Conservation (phyloP, 2,113 vertebrate genomes). For the Tylochromis polylepis region DNA sequence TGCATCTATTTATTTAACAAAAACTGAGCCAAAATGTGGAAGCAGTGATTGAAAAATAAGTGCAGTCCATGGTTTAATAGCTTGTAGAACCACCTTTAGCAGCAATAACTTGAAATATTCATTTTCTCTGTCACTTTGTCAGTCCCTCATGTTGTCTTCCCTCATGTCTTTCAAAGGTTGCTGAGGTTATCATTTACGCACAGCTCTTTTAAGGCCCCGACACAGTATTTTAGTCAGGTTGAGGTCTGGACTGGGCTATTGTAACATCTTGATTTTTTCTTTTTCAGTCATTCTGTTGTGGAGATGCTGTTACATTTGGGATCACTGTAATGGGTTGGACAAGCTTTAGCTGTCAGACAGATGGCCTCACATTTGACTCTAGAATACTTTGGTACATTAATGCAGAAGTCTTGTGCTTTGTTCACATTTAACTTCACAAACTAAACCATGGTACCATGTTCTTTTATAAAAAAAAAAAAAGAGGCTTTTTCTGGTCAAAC, state of each 20-base stretch:
- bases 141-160: neutral
- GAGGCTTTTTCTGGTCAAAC: too few relatives aligned
- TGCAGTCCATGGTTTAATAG: neutral
- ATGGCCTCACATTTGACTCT: neutral
- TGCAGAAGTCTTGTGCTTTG: neutral
- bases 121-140: neutral
- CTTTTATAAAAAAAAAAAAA: too few relatives aligned
- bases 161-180: neutral
- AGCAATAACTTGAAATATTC: neutral
- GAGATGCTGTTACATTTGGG: neutral
- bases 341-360: neutral
- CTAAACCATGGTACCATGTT: neutral
- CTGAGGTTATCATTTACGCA: neutral
- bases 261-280: neutral
- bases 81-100: neutral
- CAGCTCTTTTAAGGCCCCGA: neutral
- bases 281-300: neutral
- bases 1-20: neutral
- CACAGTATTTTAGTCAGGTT: neutral
- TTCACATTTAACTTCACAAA: neutral
- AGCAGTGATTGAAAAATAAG: neutral
- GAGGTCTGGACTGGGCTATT: neutral
- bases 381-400: neutral
- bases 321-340: neutral
- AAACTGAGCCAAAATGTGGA: neutral